Evolutionary conservation across 2,113 vertebrate genomes (phyloP), one percentile per base, ranked within the genome.

Genomic region (Cichladusa arquata): DNA sequence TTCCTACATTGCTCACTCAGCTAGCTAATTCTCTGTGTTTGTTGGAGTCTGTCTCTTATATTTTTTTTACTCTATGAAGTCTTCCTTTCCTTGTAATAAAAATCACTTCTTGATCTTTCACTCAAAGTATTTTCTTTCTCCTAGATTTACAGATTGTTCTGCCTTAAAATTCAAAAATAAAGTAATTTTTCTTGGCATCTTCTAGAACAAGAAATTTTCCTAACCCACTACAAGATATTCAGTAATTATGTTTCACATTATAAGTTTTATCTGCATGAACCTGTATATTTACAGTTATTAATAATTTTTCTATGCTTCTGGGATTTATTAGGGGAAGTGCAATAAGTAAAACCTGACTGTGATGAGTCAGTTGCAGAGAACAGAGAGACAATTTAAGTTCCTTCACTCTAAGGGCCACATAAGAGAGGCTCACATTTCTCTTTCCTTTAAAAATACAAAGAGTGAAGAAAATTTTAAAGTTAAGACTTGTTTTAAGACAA

Each of bases 371-470:
- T 40, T 47, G 24, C 12, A 85, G 18, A 20, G 14, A 26, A 67
- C 24, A 34, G 10, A 81, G 22, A 47, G 33, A 69, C 76, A 6
- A 18, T 69, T 14, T 4, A 44, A 65, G 6, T 45, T 60, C 5
- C 56, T 70, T n/a, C 53, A 24, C 25, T 81, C 0, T 64, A 54
- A 71, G 6, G 34, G 10, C 15, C 25, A 31, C 0, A 0, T 57
- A 64, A 62, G 26, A 67, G 7, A 40, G 6, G 26, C 12, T 85
- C 16, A 33, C 4, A 17, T 33, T 50, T 58, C 7, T 29, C 15
- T 24, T 78, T 48, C 0, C 26, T 65, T 86, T 83, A 31, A 85
- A 65, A 74, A 57, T 3, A 3, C 3, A 47, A 47, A 24, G 8
- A n/a, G 11, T 33, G 20, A 65, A 87, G n/a, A 74, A 79, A 50